Evolutionary conservation across 2,113 vertebrate genomes (phyloP), one percentile per base, ranked within the genome.

Genomic region (Polyodon spathula): DNA sequence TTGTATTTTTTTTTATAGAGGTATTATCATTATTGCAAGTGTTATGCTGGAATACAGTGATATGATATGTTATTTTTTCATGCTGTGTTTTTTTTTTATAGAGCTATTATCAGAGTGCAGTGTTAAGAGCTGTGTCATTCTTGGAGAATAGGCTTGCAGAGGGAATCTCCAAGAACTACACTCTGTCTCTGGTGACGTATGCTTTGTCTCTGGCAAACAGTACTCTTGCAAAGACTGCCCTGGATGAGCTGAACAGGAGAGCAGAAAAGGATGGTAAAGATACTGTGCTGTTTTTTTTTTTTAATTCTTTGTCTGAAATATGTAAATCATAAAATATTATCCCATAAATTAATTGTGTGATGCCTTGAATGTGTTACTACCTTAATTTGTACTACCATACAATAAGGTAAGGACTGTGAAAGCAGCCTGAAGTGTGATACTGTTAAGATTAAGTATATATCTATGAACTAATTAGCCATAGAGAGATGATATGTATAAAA

Each of bases 81-180:
- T 50, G 9, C 48, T 50, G 12, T 50, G 48, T 50, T 50, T 9
- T 73, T 76, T 1, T 10, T 81, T 78, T 61, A 12, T 70, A 97
- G 94, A 76, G 68, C 63, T 72, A 58, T 54, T 76, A 80, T 39
- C 42, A 67, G 2, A n/a, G n/a, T 46, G 59, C 71, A 63, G 69
- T 83, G 38, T 65, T 75, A 1, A 63, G 63, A 1, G 89, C 90
- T 39, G 41, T 83, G 69, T 72, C 65, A 4, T 95, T 85, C 74
- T 76, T 95, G 68, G 90, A 93, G 73, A 76, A 76, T 38, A 86
- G 82, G 14, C 75, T 93, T 63, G 64, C 10, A n/a, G 72, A 77
- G 63, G 87, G 85, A 15, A 80, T 92, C 71, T 69, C 69, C 3
- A 90, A 91, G 68, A 92, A 88, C 81, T 94, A 94, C 66, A 92